Conservation (phyloP, 2,113 vertebrate species). For the Gasterosteus nipponicus region DNA sequence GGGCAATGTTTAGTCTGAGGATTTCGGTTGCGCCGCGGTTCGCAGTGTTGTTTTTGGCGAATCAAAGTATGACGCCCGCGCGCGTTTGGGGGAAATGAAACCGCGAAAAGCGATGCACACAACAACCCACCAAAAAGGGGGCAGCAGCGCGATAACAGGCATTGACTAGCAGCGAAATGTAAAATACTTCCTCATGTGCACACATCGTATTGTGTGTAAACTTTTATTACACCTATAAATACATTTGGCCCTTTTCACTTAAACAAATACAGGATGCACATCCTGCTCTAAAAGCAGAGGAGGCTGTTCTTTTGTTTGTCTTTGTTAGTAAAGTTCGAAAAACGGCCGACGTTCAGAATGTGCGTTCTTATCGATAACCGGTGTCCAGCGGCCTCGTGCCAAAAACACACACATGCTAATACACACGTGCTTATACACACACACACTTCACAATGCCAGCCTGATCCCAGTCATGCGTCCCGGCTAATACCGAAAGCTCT, state of each 20-base stretch:
- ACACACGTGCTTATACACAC: not conserved
- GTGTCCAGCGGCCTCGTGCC: not conserved
- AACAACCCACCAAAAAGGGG: constrained; percentile 26
- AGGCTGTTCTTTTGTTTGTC: constrained; percentile 19
- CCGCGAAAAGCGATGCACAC: constrained; percentile 26
- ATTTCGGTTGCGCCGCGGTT: not conserved
- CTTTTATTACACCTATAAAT: not conserved
- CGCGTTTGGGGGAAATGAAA: constrained; percentile 58
- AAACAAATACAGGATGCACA: constrained; percentile 1
- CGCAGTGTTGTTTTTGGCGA: not conserved
- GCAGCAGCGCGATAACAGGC: constrained; percentile 28
- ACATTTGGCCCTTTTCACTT: not conserved
- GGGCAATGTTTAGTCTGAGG: too few relatives aligned
- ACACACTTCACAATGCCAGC: constrained; percentile 38
- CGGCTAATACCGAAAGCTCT: constrained; percentile 44
- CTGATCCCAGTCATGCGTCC: constrained; percentile 60
- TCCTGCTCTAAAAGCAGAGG: not conserved
- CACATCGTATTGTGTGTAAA: not conserved
- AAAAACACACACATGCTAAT: constrained; percentile 13
- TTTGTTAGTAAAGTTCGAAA: constrained; percentile 17
- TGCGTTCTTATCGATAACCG: constrained; percentile 30
- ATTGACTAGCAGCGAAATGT: not conserved
- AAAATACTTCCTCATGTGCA: not conserved
- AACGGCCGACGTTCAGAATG: constrained; percentile 35
- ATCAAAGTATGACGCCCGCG: constrained; percentile 20